Percentiles rank a stretch among this genome's conserved stretches.
Conservation (phyloP, 2,888 invertebrate species). For the Sphinx pinastri region DNA sequence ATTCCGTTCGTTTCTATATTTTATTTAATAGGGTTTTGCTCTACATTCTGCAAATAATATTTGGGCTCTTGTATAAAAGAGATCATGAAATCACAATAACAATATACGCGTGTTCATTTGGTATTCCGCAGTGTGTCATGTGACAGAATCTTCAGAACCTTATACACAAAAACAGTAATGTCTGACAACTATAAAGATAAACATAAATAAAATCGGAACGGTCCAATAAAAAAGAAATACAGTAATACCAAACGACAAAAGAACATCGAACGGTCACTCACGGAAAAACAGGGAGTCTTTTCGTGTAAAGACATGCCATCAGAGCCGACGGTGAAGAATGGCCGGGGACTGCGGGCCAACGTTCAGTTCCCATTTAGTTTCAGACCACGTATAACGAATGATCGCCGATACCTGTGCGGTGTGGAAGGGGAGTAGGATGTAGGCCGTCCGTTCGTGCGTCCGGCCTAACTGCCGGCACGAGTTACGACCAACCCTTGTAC, state of each 20-base stretch:
- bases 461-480: conserved; percentile 24
- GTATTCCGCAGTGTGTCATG: conserved; percentile 11
- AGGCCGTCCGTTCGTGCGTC: conserved; percentile 12
- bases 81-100: conserved; percentile 11
- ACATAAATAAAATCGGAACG: conserved; percentile 24
- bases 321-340: conserved; percentile 32
- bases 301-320: conserved; percentile 26
- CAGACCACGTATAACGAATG: conserved; percentile 42
- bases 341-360: conserved; percentile 33
- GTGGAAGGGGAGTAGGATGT: background rate
- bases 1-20: conserved; percentile 1
- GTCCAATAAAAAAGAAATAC: conserved; percentile 41
- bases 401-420: conserved; percentile 40
- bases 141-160: conserved; percentile 15
- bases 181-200: conserved; percentile 5
- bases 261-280: conserved; percentile 41
- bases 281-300: conserved; percentile 36
- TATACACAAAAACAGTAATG: background rate
- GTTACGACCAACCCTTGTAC: conserved; percentile 30
- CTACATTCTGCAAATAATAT: conserved; percentile 2
- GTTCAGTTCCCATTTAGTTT: conserved; percentile 40
- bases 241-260: conserved; percentile 37
- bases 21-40: background rate
- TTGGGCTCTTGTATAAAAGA: conserved; percentile 5
- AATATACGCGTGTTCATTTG: background rate